Conservation (phyloP, 2,797 vertebrate genomes). For the Xiphophorus birchmanni region DNA sequence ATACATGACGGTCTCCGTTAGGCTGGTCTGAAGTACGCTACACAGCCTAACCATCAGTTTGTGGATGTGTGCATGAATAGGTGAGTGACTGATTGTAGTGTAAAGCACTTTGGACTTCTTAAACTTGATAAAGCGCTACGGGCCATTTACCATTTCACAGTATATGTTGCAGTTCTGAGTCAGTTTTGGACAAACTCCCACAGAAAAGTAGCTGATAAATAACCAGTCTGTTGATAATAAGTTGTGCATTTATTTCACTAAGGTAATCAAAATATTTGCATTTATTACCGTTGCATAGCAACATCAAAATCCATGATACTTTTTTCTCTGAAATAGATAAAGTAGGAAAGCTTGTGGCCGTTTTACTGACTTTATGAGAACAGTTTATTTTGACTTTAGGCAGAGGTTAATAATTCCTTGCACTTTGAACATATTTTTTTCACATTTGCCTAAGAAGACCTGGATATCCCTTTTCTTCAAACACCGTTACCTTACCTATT, state of each 20-base stretch:
- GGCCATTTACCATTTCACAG: neutral
- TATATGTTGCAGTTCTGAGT: neutral
- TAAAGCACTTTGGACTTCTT: neutral
- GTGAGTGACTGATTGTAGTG: too few relatives aligned
- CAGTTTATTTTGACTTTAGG: neutral
- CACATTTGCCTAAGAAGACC: constrained; percentile 10
- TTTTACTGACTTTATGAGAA: neutral
- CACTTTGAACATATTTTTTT: constrained; percentile 4
- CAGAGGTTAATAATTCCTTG: constrained; percentile 21
- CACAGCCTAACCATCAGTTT: too few relatives aligned
- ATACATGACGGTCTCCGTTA: too few relatives aligned
- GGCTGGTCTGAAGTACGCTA: too few relatives aligned
- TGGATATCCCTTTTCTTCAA: constrained; percentile 3
- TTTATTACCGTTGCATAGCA: neutral
- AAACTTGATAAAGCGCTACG: neutral
- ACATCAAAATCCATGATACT: neutral
- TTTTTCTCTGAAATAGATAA: constrained; percentile 9
- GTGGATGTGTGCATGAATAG: too few relatives aligned
- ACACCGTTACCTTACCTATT: neutral
- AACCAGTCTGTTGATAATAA: neutral
- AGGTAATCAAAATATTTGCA: neutral
- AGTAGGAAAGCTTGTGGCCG: neutral
- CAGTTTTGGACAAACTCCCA: neutral
- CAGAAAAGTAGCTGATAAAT: neutral
- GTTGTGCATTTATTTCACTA: neutral